Evolutionary conservation across 2,797 vertebrate species (phyloP).

Genomic region (Muraenolepis orangiensis): DNA sequence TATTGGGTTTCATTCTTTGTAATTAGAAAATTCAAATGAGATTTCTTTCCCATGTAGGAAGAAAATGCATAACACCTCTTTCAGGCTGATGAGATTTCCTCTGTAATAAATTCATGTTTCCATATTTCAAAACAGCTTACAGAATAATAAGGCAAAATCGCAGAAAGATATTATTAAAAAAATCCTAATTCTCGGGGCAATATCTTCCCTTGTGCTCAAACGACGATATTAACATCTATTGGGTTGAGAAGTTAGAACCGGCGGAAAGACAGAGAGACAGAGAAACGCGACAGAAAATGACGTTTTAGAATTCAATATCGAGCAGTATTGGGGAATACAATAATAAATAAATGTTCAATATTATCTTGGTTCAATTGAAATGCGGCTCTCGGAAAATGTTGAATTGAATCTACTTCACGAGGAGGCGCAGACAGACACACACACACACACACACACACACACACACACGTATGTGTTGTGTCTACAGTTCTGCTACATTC

Average conservation of each 20-base stretch:
- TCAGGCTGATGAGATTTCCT: slow-evolving; percentile 47
- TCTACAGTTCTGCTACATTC: neutral
- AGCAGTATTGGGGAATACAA: slow-evolving; percentile 4
- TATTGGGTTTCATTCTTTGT: slow-evolving; percentile 47
- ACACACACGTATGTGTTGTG: neutral
- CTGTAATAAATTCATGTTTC: slow-evolving; percentile 52
- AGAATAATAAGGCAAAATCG: slow-evolving; percentile 50
- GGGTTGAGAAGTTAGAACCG: slow-evolving; percentile 7
- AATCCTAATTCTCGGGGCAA: slow-evolving; percentile 25
- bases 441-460: slow-evolving; percentile 1
- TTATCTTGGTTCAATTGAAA: slow-evolving; percentile 20
- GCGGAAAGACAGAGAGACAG: neutral
- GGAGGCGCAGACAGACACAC: neutral
- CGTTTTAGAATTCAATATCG: slow-evolving; percentile 26
- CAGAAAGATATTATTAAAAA: slow-evolving; percentile 40
- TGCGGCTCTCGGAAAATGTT: neutral
- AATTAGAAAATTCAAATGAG: slow-evolving; percentile 40
- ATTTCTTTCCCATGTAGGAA: slow-evolving; percentile 39
- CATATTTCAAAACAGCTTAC: slow-evolving; percentile 18
- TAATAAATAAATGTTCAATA: neutral
- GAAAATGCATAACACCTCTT: slow-evolving; percentile 30
- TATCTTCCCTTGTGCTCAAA: slow-evolving; percentile 32
- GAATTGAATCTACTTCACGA: neutral
- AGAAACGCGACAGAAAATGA: slow-evolving; percentile 15
- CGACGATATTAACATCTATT: slow-evolving; percentile 38